These are phyloP conservation scores for Harmothoe impar DNA, from an alignment of 2,888 invertebrate species.

Conservation along the genomic window DNA sequence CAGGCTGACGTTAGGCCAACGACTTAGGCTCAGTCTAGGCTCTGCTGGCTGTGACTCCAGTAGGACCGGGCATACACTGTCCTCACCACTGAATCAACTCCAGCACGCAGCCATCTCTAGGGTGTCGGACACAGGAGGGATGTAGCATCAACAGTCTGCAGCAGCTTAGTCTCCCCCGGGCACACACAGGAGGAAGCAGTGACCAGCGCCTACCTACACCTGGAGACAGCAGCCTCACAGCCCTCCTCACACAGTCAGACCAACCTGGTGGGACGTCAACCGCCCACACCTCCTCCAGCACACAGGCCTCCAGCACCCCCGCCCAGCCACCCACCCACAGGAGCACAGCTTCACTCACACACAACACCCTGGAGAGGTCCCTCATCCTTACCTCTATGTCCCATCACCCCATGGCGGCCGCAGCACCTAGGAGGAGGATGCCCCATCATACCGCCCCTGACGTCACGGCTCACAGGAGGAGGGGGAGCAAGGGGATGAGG, in stretches of 20 bases:
- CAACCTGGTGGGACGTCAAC: neutral
- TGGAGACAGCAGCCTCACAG: neutral
- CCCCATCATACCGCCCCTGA: slow-evolving; percentile 1
- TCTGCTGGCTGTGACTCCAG: neutral
- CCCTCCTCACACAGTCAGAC: neutral
- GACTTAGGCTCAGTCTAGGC: too few relatives aligned
- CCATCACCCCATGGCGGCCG: neutral
- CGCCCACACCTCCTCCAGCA: neutral
- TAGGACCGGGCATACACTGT: neutral
- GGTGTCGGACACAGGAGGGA: neutral
- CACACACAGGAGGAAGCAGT: too few relatives aligned
- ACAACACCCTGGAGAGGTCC: neutral
- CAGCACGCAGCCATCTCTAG: neutral
- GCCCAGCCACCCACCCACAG: neutral
- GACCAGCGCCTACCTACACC: too few relatives aligned
- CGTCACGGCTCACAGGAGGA: slow-evolving; percentile 6
- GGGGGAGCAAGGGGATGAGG: neutral
- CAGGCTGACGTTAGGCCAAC: neutral
- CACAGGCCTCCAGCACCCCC: neutral
- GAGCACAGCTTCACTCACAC: neutral
- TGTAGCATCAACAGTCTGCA: neutral
- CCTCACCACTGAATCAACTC: neutral
- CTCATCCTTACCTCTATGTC: neutral
- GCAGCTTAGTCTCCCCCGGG: neutral
- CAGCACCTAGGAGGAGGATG: neutral